phyloP scores from a whole-genome alignment of 2,797 vertebrate species.

The Anguilla megastoma region DNA sequence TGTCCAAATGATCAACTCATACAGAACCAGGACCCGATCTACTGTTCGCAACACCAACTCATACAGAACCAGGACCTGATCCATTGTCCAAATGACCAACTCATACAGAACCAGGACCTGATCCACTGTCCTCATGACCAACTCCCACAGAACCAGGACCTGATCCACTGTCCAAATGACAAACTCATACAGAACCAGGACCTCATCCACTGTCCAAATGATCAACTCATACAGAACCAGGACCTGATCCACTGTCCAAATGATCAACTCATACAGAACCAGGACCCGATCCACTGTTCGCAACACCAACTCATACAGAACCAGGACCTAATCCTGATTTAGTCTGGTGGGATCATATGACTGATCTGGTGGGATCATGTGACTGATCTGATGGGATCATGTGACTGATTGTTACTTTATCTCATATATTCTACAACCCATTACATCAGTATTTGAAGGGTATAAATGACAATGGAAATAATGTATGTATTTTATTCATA shows the following conservation, averaged over 20 bases:
- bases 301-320: background rate
- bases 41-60: background rate
- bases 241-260: background rate
- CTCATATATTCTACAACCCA: background rate
- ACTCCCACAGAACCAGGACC: background rate
- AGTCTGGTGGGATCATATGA: background rate
- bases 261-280: background rate
- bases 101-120: background rate
- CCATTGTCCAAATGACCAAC: background rate
- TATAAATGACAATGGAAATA: background rate
- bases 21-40: slow-evolving; percentile 57
- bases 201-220: slow-evolving; percentile 37
- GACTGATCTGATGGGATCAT: too few species aligned
- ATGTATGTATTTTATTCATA: background rate
- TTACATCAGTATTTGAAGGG: background rate
- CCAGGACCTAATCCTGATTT: background rate
- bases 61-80: background rate
- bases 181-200: slow-evolving; percentile 50
- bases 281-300: background rate
- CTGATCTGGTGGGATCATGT: background rate
- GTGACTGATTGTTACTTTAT: too few species aligned
- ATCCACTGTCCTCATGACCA: background rate
- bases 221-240: background rate
- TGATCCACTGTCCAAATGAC: background rate
- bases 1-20: background rate